Evolutionary conservation across 2,888 invertebrate genomes (phyloP).

Genomic region (Mechanitis messenoides): DNA sequence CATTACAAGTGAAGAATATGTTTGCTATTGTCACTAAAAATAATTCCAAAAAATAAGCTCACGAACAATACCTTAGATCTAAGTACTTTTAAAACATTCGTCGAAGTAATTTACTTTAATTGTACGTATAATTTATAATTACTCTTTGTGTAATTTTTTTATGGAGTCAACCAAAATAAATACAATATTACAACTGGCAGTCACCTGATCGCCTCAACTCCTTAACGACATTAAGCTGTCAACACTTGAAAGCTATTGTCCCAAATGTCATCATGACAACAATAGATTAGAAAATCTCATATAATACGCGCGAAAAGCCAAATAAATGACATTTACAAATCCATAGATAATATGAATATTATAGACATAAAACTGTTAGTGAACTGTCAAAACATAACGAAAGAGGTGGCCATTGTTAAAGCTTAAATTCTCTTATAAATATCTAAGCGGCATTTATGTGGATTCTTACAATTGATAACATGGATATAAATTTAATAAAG

Average conservation of each 20-base stretch:
- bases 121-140: no score
- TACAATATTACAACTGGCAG: no score
- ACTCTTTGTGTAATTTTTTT: no score
- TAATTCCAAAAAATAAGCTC: no score
- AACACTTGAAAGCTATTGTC: conserved; percentile 40
- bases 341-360: no score
- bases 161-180: no score
- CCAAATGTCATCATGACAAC: conserved; percentile 60
- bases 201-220: conserved; percentile 41
- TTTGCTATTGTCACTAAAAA: no score
- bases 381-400: conserved; percentile 59
- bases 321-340: no score
- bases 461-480: conserved; percentile 49
- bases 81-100: no score
- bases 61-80: no score
- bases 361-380: conserved; percentile 49
- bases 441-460: conserved; percentile 41
- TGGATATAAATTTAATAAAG: conserved; percentile 5
- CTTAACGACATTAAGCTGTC: conserved; percentile 61
- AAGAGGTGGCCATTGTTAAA: conserved; percentile 51
- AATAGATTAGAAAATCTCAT: conserved; percentile 46
- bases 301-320: not conserved
- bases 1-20: no score
- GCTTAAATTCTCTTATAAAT: conserved; percentile 54
- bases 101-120: no score